Conservation (phyloP, 1,140 invertebrate genomes). For the Leptinotarsa lineolata region DNA sequence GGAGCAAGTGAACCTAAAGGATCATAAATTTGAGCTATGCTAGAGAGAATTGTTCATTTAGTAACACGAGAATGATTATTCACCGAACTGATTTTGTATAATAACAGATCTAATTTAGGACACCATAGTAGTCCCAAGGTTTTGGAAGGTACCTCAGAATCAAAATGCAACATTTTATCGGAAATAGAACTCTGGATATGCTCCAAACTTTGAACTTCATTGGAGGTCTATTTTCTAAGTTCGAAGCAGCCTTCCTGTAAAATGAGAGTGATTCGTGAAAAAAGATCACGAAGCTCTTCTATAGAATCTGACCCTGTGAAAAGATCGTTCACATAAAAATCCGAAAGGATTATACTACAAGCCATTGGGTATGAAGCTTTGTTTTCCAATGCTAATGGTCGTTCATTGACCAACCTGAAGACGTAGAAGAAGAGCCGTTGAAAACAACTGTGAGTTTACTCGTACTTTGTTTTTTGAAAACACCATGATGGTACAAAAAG, state of each 20-base stretch:
- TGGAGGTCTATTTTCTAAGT: neutral
- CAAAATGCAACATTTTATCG: too few relatives aligned
- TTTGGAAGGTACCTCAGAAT: too few relatives aligned
- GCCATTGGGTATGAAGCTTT: conserved; percentile 32
- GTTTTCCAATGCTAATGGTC: conserved; percentile 37
- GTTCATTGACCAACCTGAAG: conserved; percentile 12
- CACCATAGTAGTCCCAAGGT: too few relatives aligned
- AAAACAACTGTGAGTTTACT: conserved; percentile 49
- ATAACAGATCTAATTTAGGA: too few relatives aligned
- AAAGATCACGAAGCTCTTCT: conserved; percentile 28
- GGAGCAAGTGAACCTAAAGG: conserved; percentile 9
- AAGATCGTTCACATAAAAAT: conserved; percentile 58
- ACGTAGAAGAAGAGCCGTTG: conserved; percentile 51
- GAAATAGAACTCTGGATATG: neutral
- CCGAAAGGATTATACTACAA: conserved; percentile 44
- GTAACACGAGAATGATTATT: too few relatives aligned
- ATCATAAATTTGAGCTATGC: conserved; percentile 19
- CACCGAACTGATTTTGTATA: too few relatives aligned
- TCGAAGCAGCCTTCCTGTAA: neutral
- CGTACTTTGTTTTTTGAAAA: conserved; percentile 34
- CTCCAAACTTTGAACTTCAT: too few relatives aligned
- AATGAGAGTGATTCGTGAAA: neutral
- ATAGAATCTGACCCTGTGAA: conserved; percentile 49
- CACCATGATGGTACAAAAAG: conserved; percentile 34
- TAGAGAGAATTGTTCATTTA: conserved; percentile 9